phyloP scores from a whole-genome alignment of 2,888 invertebrate genomes.

The Taphrorychus bicolor region DNA sequence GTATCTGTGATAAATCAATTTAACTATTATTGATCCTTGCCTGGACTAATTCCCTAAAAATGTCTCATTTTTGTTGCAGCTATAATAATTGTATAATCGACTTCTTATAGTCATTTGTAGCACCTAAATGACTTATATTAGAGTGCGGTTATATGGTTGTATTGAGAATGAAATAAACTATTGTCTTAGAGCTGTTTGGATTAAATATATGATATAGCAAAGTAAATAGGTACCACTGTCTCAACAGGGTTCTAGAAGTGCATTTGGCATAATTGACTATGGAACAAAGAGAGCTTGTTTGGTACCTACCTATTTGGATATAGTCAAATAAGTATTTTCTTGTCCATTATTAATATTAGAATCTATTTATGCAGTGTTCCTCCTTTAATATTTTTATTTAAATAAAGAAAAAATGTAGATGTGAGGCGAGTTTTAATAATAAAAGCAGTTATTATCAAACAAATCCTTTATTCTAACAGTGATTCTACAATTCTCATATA shows the following conservation, averaged over 20 bases:
- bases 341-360: conserved; percentile 26
- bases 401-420: conserved; percentile 12
- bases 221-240: too few species aligned
- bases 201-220: too few species aligned
- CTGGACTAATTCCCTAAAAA: background rate
- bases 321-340: conserved; percentile 14
- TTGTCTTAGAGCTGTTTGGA: too few species aligned
- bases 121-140: too few species aligned
- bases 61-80: too few species aligned
- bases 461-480: background rate
- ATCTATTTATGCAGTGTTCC: conserved; percentile 34
- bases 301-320: background rate
- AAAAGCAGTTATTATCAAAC: too few species aligned
- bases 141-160: too few species aligned
- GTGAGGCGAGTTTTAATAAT: background rate
- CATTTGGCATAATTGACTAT: background rate
- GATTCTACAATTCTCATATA: conserved; percentile 44
- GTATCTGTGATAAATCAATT: conserved; percentile 33
- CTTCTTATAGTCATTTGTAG: too few species aligned
- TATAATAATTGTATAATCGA: too few species aligned
- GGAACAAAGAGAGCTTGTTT: background rate
- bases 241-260: conserved; percentile 17
- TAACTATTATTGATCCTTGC: conserved; percentile 3
- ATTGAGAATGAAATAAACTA: too few species aligned
- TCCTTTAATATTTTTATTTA: conserved; percentile 39